Base-by-base conservation (phyloP, 2,888 invertebrate genomes). In the Seladonia tumulorum region DNA sequence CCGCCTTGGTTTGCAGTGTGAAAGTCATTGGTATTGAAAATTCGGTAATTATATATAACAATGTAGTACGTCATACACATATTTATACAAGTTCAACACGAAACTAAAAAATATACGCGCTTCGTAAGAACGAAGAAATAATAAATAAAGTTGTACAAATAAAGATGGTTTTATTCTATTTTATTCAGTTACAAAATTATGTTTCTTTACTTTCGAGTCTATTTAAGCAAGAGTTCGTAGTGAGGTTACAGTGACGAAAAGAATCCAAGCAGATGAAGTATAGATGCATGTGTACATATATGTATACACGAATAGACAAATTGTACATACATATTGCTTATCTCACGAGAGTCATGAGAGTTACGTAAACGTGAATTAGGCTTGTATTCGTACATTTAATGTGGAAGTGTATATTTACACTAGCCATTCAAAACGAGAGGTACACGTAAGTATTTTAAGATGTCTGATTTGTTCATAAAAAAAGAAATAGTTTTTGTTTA, bases 291-390 rank as follows among this genome's bases (percentile, higher is more conserved):
- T 1, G 35, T 42, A 22, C 16, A n/a, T 60, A 60, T 1, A 12
- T 25, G 14, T 42, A 39, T n/a, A 14, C 12, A 14, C 12, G 5
- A 7, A 22, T n/a, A 39, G n/a, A 70, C 14, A 42, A n/a, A 42
- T n/a, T 39, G 39, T 39, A 70, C 16, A 39, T 70, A 35, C 25
- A 12, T 47, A 49, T 77, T 47, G n/a, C 68, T 71, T 78, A 76
- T 80, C 75, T 80, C 29, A 63, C 25, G 57, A 76, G 57, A 76
- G 22, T 39, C 29, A 76, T 42, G 18, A 18, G 18, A 42, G 78
- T 87, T 87, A 85, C 49, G 53, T 87, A 87, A 85, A 79, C 45
- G 42, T 49, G 39, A 75, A 74, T 77, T 80, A 60, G 39, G 42
- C 29, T 68, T 39, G 49, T 49, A 57, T 57, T 74, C 42, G 22